Evolutionary conservation across 2,888 invertebrate species (phyloP).

Genomic region (Scaptomyza reducta): DNA sequence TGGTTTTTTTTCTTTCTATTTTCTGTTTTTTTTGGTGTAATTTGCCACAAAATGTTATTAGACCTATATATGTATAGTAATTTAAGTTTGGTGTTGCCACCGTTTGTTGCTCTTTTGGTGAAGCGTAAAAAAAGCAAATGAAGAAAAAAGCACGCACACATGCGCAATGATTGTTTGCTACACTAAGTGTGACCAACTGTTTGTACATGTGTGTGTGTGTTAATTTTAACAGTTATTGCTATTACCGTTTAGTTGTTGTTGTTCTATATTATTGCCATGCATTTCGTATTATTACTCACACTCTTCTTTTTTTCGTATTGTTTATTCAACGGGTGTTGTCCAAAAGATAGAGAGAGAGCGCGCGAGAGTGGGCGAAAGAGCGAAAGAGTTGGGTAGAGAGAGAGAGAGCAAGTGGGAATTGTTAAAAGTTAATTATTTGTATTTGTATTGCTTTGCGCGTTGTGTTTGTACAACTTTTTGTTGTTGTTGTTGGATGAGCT

Average conservation of each 20-base stretch:
- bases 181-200: constrained; percentile 22
- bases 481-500: constrained; percentile 6
- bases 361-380: background rate
- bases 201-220: constrained; percentile 39
- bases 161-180: constrained; percentile 62
- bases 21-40: constrained; percentile 34
- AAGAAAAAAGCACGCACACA: constrained; percentile 64
- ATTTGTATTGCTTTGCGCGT: constrained; percentile 71
- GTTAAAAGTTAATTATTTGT: constrained; percentile 76
- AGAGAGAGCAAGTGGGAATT: constrained; percentile 42
- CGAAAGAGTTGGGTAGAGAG: constrained; percentile 5
- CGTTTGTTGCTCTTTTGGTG: constrained; percentile 37
- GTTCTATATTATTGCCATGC: constrained; percentile 42
- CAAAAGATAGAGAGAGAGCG: background rate
- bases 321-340: constrained; percentile 67
- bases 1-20: constrained; percentile 29
- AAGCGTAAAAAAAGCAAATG: constrained; percentile 64
- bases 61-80: constrained; percentile 30
- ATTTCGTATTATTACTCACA: constrained; percentile 50
- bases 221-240: constrained; percentile 70
- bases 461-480: constrained; percentile 70
- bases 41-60: constrained; percentile 64
- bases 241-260: constrained; percentile 11
- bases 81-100: constrained; percentile 9
- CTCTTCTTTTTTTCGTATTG: constrained; percentile 27